Evolutionary conservation across 2,797 vertebrate genomes (phyloP).

Genomic region (Pelochelys cantorii): DNA sequence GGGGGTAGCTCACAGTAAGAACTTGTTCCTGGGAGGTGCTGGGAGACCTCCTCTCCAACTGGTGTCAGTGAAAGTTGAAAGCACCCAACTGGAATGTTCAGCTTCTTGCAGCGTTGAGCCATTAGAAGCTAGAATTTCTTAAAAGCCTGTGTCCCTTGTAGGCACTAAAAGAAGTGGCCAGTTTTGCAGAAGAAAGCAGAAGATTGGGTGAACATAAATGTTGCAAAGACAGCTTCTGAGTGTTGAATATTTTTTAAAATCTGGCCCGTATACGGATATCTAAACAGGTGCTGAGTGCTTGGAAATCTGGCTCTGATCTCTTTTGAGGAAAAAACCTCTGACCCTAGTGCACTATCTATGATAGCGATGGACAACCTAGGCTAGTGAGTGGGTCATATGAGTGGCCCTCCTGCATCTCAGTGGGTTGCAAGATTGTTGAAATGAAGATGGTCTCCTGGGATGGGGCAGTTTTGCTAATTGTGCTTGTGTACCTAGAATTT

Average conservation of each 20-base stretch:
- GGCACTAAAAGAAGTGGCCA: not conserved
- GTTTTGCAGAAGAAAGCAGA: not conserved
- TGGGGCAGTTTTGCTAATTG: too few species aligned
- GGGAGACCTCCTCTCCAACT: not conserved
- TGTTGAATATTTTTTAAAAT: not conserved
- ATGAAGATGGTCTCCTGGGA: too few species aligned
- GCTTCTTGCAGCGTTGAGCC: not conserved
- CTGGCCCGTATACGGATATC: not conserved
- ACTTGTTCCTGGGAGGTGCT: not conserved
- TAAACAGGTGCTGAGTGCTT: not conserved
- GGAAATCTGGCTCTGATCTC: not conserved
- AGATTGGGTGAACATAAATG: not conserved
- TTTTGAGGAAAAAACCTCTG: not conserved
- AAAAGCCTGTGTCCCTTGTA: fast-evolving
- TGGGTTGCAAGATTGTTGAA: too few species aligned
- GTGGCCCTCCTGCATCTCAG: too few species aligned
- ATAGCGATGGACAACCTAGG: too few species aligned
- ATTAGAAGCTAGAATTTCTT: not conserved
- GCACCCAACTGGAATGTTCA: not conserved
- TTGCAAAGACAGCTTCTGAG: not conserved
- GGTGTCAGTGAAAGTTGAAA: not conserved
- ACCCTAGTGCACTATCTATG: not conserved
- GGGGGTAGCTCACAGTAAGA: not conserved
- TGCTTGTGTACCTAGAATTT: too few species aligned
- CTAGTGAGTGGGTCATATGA: too few species aligned